A percentile compares a stretch with the other conserved stretches of the same genome.
These are phyloP conservation scores for Theretra japonica DNA, from an alignment of 2,888 invertebrate species.

Conservation along the genomic window DNA sequence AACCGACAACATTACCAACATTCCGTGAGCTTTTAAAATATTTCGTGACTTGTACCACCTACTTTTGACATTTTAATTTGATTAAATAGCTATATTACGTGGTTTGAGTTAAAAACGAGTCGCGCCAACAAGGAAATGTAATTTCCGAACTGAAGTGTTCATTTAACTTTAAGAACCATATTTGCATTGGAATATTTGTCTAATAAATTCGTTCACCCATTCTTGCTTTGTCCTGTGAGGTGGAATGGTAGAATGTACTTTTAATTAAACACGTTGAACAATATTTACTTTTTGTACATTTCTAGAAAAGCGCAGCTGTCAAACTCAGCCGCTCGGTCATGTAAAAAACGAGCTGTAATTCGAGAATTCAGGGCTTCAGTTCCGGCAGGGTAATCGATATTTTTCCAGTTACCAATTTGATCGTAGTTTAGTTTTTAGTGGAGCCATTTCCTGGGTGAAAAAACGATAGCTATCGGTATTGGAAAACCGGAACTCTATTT, in stretches of 20 bases:
- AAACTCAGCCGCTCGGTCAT: no score
- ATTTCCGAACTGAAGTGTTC: not conserved
- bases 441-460: not conserved
- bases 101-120: constrained; percentile 7
- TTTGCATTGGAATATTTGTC: no score
- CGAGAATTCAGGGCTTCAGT: not conserved
- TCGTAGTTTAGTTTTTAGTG: not conserved
- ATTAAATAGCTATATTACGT: constrained; percentile 6
- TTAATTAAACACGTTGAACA: no score
- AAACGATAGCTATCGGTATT: not conserved
- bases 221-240: no score
- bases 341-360: not conserved
- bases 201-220: no score
- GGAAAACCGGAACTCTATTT: no score
- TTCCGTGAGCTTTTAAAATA: constrained; percentile 18
- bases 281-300: no score
- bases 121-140: not conserved
- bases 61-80: constrained; percentile 11
- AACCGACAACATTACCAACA: not conserved
- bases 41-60: constrained; percentile 7
- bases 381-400: constrained; percentile 16
- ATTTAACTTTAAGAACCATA: not conserved
- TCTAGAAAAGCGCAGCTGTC: no score
- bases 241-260: no score
- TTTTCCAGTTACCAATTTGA: not conserved